Evolutionary conservation across 1,140 invertebrate species (phyloP).

Genomic region (Diachasma alloeum): DNA sequence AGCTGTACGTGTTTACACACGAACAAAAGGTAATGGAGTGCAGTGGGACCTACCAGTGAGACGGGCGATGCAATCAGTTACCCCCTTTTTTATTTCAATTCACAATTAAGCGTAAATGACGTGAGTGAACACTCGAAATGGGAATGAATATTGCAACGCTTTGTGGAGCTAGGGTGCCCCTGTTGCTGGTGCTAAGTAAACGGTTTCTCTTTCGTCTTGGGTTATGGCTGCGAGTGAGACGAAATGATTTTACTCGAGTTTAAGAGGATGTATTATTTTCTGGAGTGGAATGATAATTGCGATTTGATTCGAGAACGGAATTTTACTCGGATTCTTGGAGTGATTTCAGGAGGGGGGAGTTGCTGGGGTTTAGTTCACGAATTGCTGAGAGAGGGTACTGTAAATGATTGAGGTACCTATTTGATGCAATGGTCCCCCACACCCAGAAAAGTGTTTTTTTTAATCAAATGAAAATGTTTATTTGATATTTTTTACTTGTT

Average conservation of each 20-base stretch:
- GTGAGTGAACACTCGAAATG: background rate
- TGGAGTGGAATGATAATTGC: background rate
- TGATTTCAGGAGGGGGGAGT: too few species aligned
- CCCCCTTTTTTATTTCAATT: background rate
- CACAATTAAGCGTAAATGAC: conserved; percentile 5
- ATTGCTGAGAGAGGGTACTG: too few species aligned
- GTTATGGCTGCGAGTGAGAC: background rate
- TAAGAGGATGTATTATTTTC: background rate
- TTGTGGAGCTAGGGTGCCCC: background rate
- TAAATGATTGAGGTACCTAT: too few species aligned
- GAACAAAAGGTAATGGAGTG: background rate
- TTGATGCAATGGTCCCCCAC: too few species aligned
- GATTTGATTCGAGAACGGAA: background rate
- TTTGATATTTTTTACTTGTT: too few species aligned
- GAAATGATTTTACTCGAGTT: background rate
- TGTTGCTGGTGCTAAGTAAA: too few species aligned
- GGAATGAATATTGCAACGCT: background rate
- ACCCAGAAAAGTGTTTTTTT: too few species aligned
- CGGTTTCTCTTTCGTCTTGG: too few species aligned
- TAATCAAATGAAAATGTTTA: too few species aligned
- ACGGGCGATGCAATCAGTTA: background rate
- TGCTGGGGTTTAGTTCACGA: too few species aligned
- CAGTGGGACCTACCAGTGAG: background rate
- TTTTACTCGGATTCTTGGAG: background rate
- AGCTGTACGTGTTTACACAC: background rate